phyloP scores from a whole-genome alignment of 2,888 invertebrate species.

The Drosophila kambysellisi region DNA sequence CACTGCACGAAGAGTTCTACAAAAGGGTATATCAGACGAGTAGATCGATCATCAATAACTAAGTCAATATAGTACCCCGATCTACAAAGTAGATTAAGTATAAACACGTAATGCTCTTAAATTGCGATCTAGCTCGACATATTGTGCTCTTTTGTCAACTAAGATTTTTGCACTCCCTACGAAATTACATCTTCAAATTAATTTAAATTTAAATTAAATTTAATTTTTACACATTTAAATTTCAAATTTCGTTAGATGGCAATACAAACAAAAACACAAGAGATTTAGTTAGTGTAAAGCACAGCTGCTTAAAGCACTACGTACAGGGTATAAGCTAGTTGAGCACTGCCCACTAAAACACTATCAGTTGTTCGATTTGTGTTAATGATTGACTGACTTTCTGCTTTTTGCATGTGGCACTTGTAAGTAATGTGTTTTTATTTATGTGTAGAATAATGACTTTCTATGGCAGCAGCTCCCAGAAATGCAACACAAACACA shows the following conservation, averaged over 20 bases:
- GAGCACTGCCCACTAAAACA: fast-evolving
- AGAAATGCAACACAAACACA: constrained; percentile 37
- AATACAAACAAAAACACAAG: not conserved
- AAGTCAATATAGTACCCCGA: not conserved
- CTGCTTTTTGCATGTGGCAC: constrained; percentile 41
- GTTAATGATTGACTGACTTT: constrained; percentile 23
- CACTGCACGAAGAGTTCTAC: not conserved
- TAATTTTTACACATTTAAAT: not conserved
- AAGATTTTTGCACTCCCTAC: not conserved
- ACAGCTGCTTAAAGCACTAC: not conserved
- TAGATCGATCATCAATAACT: not conserved
- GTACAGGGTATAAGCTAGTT: constrained; percentile 4
- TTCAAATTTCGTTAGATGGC: not conserved
- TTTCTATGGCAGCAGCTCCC: constrained; percentile 62
- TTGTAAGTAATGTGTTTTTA: constrained; percentile 16
- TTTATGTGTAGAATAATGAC: constrained; percentile 23
- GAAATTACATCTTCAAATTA: too few relatives aligned
- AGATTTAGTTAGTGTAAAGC: not conserved
- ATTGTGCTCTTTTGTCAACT: too few relatives aligned
- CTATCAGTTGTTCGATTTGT: constrained; percentile 10
- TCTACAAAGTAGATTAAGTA: not conserved
- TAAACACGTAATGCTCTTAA: too few relatives aligned
- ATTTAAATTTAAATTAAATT: too few relatives aligned
- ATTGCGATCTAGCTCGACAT: too few relatives aligned
- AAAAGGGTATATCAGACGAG: too few relatives aligned